Evolutionary conservation across 2,113 vertebrate genomes (phyloP).

Genomic region (Ranitomeya variabilis): DNA sequence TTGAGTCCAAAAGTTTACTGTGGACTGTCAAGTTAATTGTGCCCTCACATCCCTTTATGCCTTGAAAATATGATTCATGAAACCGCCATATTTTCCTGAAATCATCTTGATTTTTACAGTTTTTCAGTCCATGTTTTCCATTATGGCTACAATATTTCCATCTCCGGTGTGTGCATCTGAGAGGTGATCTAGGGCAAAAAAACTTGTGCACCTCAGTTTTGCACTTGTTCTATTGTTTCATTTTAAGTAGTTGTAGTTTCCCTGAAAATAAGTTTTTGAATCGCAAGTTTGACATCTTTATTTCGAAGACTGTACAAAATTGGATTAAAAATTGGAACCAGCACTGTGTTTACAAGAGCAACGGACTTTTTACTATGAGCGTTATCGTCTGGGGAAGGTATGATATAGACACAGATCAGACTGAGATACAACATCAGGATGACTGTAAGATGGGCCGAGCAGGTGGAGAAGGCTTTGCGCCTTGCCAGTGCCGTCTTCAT

Average conservation of each 20-base stretch:
- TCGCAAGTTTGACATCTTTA: neutral
- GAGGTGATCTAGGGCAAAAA: too few species aligned
- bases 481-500: neutral
- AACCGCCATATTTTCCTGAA: too few species aligned
- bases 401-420: conserved; percentile 23
- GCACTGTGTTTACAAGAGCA: neutral
- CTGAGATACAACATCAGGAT: conserved; percentile 14
- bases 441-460: conserved; percentile 28
- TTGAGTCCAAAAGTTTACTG: too few species aligned
- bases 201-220: neutral
- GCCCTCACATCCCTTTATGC: too few species aligned
- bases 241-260: neutral
- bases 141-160: too few species aligned
- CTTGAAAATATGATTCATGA: too few species aligned
- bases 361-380: neutral
- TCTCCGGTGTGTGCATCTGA: too few species aligned
- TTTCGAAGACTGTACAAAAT: conserved; percentile 30
- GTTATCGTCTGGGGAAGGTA: neutral
- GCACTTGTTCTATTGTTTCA: too few species aligned
- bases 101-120: too few species aligned
- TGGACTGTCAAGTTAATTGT: too few species aligned
- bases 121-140: too few species aligned
- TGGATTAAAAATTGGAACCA: conserved; percentile 28
- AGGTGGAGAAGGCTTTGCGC: neutral
- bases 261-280: neutral